These are phyloP conservation scores for Lagopus muta DNA, from an alignment of 2,113 vertebrate genomes.

Conservation along the genomic window DNA sequence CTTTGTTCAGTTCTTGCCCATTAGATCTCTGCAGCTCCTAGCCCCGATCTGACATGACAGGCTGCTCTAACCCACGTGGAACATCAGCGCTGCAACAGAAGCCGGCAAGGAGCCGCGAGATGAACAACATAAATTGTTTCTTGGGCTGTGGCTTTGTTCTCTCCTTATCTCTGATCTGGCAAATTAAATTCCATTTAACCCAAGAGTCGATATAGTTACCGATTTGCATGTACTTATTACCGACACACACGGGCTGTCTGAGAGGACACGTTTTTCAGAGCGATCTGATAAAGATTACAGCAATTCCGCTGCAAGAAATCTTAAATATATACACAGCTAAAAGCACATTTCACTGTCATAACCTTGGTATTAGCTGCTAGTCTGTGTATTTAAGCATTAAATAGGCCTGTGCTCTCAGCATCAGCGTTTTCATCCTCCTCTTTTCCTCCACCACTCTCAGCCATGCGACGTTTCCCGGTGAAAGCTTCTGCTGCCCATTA, in stretches of 20 bases:
- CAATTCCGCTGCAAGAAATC: constrained; percentile 18
- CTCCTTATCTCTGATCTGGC: not conserved
- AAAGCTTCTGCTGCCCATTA: constrained; percentile 13
- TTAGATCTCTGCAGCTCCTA: not conserved
- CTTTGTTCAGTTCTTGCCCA: constrained; percentile 24
- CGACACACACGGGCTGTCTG: not conserved
- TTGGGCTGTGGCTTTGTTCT: constrained; percentile 22
- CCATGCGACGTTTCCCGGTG: not conserved
- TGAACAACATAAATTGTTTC: not conserved
- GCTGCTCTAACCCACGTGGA: not conserved
- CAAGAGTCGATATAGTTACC: not conserved
- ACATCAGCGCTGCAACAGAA: not conserved
- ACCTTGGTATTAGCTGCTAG: not conserved
- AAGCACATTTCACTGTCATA: not conserved
- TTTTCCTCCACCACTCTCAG: not conserved
- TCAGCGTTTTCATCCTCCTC: not conserved
- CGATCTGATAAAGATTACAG: constrained; percentile 2
- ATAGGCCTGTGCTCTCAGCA: not conserved
- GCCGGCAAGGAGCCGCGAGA: constrained; percentile 5
- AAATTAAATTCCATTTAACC: constrained; percentile 51
- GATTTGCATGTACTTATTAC: constrained; percentile 14
- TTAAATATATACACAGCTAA: not conserved
- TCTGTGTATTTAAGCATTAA: not conserved
- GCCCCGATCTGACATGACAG: not conserved
- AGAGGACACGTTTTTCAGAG: not conserved